These are phyloP conservation scores for Carabus problematicus DNA, from an alignment of 2,888 invertebrate genomes.

Conservation along the genomic window DNA sequence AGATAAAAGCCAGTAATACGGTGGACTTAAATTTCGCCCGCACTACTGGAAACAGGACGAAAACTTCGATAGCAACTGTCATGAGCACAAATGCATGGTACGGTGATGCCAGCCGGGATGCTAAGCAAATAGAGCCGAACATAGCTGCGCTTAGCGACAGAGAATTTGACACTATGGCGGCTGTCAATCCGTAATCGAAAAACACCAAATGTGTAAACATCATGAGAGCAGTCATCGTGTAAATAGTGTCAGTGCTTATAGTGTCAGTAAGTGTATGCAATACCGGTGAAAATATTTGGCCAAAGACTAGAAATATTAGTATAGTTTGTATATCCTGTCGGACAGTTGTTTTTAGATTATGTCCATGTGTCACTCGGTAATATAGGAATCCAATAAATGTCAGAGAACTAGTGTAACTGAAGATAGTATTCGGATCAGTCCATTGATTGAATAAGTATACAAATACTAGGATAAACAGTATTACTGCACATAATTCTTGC, in stretches of 20 bases:
- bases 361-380: conserved; percentile 59
- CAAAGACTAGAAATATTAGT: conserved; percentile 82
- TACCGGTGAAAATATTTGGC: conserved; percentile 89
- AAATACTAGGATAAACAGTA: conserved; percentile 75
- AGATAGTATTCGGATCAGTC: conserved; percentile 69
- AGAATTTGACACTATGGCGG: conserved; percentile 88
- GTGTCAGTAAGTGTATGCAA: conserved; percentile 94
- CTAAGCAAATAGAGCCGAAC: conserved; percentile 93
- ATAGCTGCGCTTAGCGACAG: conserved; percentile 94
- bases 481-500: conserved; percentile 79
- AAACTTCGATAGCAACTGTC: conserved; percentile 86
- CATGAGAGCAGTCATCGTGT: conserved; percentile 89
- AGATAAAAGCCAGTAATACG: conserved; percentile 61
- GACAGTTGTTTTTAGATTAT: conserved; percentile 51
- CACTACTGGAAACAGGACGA: conserved; percentile 87
- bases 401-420: conserved; percentile 64
- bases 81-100: conserved; percentile 89
- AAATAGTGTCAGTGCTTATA: conserved; percentile 97
- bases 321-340: conserved; percentile 78
- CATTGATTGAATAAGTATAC: conserved; percentile 75
- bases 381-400: conserved; percentile 70
- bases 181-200: conserved; percentile 89
- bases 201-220: conserved; percentile 88
- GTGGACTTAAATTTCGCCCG: conserved; percentile 69
- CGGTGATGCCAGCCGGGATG: conserved; percentile 86